Percentiles rank a stretch among this genome's conserved stretches.
These are phyloP conservation scores for Amblyornis subalaris DNA, from an alignment of 2,113 vertebrate genomes.

Conservation along the genomic window DNA sequence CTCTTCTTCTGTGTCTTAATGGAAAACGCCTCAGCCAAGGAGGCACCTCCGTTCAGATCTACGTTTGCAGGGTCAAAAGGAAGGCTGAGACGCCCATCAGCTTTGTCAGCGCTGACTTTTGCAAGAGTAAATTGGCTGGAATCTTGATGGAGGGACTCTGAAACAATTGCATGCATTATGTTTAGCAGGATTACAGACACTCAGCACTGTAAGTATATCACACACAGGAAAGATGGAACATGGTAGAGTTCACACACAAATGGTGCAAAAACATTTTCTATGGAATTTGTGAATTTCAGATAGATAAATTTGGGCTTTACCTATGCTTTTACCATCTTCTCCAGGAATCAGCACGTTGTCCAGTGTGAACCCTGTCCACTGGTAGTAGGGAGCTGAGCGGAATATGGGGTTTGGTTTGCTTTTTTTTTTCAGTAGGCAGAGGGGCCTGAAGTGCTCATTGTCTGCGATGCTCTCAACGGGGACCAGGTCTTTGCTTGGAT, in stretches of 20 bases:
- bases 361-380: not conserved
- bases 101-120: no score
- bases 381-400: not conserved
- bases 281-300: not conserved
- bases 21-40: no score
- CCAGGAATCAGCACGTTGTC: not conserved
- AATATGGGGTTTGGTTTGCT: fast-evolving
- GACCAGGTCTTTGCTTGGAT: fast-evolving
- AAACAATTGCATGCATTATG: not conserved
- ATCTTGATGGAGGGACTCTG: no score
- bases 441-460: not conserved
- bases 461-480: not conserved
- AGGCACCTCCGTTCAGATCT: no score
- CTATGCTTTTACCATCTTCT: not conserved
- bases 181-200: not conserved
- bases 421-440: not conserved
- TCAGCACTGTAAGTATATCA: not conserved
- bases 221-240: not conserved
- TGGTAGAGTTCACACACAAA: not conserved
- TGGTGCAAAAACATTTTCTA: not conserved
- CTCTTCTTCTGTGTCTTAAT: no score
- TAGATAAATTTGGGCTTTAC: not conserved
- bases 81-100: no score
- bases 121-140: no score
- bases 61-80: no score